phyloP scores from a whole-genome alignment of 1,140 invertebrate genomes.

The Yoshiicerus persimilis region DNA sequence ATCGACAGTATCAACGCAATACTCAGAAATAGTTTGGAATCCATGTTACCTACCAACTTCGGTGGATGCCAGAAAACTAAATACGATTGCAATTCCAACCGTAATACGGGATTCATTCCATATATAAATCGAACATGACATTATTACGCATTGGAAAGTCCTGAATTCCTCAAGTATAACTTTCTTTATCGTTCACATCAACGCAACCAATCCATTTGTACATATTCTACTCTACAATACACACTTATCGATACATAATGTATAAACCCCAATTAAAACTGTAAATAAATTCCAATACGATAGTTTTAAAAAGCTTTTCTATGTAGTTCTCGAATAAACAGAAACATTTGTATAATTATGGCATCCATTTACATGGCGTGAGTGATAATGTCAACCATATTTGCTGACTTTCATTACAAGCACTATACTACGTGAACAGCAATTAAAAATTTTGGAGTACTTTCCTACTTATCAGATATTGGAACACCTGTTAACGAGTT shows the following conservation, averaged over 20 bases:
- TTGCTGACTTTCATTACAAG: not conserved
- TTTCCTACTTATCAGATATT: not conserved
- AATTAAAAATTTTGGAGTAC: not conserved
- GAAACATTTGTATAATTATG: not conserved
- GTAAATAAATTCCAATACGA: not conserved
- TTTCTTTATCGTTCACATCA: no score
- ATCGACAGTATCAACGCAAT: not conserved
- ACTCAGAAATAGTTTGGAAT: not conserved
- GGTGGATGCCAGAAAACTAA: no score
- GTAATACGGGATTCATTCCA: no score
- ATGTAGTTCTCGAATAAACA: not conserved
- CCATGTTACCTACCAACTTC: no score
- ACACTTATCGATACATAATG: no score
- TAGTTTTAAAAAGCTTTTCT: not conserved
- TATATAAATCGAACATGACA: no score
- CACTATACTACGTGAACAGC: not conserved
- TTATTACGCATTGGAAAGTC: no score
- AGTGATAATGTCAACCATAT: not conserved
- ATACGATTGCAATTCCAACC: no score
- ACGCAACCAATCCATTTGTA: no score
- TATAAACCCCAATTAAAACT: not conserved
- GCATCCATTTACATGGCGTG: no score
- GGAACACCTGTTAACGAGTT: not conserved
- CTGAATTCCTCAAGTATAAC: no score
- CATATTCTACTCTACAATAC: no score